Base-by-base conservation (phyloP, 2,888 invertebrate genomes). In the Drosophila ustulata region DNA sequence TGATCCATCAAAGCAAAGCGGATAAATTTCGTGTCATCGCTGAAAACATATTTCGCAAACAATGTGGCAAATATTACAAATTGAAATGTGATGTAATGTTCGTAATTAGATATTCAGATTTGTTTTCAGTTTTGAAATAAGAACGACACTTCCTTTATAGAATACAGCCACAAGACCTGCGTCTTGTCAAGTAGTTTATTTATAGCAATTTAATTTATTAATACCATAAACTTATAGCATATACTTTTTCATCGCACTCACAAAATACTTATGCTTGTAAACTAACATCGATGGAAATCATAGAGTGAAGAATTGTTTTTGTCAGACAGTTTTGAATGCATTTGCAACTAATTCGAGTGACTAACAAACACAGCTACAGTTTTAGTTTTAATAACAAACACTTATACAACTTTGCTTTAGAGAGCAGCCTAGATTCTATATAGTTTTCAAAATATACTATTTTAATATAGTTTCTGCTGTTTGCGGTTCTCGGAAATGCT, bases 321-420 rank as follows among this genome's bases (percentile, higher is more conserved):
- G 28, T 45, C 39, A 18, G 41, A 58, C 46, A 74, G 53, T 59
- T 61, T 46, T 56, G 23, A 46, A 51, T 32, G 26, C 37, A 50
- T 53, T 47, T 50, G 43, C 25, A 43, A 56, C 45, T 66, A 79
- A 52, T 66, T 50, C 26, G 52, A 73, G 45, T 73, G 66, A 65
- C 71, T 85, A 81, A 65, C 52, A 77, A 77, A 79, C 74, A 68
- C 68, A 76, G 62, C 69, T 79, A 79, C 62, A 46, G 59, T 50
- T 41, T 18, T 18, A 18, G 18, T 18, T 18, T 18, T 62, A 67
- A 52, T 62, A 70, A 74, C 72, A 55, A 75, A 75, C 74, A 75
- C 46, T 49, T 69, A 65, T 1, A 67, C 46, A 64, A 72, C 43
- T 53, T 50, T 46, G 13, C 9, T 39, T 46, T 58, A 43, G 26